Conservation (phyloP, 2,888 invertebrate species). For the Bimastos eiseni region DNA sequence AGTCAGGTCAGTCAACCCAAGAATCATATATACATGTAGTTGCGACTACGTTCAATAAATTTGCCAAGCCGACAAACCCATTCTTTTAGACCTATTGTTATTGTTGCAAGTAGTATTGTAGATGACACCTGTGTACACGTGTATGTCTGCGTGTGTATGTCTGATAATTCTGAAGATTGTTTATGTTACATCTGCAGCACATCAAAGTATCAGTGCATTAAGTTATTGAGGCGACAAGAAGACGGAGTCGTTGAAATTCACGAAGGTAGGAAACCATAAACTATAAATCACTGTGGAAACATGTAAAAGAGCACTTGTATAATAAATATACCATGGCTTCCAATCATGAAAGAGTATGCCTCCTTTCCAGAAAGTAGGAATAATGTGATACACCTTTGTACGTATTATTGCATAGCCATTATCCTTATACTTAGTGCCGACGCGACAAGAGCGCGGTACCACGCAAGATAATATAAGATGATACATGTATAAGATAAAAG, state of each 20-base stretch:
- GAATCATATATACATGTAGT: too few species aligned
- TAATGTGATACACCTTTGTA: background rate
- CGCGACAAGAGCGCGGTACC: background rate
- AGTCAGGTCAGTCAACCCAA: background rate
- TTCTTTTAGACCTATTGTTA: too few species aligned
- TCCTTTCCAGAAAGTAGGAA: background rate
- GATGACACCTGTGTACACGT: too few species aligned
- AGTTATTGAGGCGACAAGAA: constrained; percentile 32
- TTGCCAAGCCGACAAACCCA: too few species aligned
- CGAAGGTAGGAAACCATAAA: constrained; percentile 28
- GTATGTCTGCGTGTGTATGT: too few species aligned
- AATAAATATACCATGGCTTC: too few species aligned
- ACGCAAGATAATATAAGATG: too few species aligned
- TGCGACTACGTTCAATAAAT: too few species aligned
- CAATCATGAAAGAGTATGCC: background rate
- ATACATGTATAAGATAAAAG: too few species aligned
- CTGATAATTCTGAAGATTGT: background rate
- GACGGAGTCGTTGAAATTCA: constrained; percentile 37
- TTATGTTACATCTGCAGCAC: constrained; percentile 21
- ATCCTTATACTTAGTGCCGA: background rate
- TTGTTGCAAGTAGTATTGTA: too few species aligned
- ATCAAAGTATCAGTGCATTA: constrained; percentile 35
- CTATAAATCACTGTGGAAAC: background rate
- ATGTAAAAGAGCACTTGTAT: too few species aligned
- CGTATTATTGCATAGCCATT: background rate